Evolutionary conservation across 2,797 vertebrate genomes (phyloP).

Genomic region (Cynopterus sphinx): DNA sequence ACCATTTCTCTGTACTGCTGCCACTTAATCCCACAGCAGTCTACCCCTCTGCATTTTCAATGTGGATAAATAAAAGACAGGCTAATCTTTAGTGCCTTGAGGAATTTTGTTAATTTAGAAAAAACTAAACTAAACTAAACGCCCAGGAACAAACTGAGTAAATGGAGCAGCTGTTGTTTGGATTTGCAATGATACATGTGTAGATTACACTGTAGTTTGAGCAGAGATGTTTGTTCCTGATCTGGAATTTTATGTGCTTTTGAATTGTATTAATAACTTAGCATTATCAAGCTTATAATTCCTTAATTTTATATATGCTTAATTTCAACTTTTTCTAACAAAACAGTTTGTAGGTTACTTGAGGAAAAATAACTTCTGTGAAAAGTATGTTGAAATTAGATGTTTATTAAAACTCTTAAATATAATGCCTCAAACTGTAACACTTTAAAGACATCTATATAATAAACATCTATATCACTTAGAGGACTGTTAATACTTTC

Average conservation of each 20-base stretch:
- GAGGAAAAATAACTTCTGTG: neutral
- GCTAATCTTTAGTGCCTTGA: neutral
- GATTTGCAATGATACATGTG: accelerated
- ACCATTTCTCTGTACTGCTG: neutral
- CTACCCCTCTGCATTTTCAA: neutral
- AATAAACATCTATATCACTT: neutral
- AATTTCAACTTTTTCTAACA: constrained; percentile 40
- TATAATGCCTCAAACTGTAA: neutral
- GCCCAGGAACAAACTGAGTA: neutral
- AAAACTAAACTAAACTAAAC: neutral
- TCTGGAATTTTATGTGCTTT: neutral
- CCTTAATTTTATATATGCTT: neutral
- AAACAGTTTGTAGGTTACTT: constrained; percentile 36
- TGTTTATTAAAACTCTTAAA: constrained; percentile 2
- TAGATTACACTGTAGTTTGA: neutral
- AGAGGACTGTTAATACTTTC: neutral
- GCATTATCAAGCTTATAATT: neutral
- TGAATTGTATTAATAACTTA: neutral
- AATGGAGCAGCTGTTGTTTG: neutral
- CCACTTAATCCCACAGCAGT: neutral
- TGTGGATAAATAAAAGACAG: neutral
- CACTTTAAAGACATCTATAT: constrained; percentile 21
- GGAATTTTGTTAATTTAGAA: neutral
- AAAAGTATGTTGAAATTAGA: neutral
- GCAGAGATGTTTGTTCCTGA: neutral